Evolutionary conservation across 1,140 invertebrate species (phyloP).

Genomic region (Aphaenogaster rudis): DNA sequence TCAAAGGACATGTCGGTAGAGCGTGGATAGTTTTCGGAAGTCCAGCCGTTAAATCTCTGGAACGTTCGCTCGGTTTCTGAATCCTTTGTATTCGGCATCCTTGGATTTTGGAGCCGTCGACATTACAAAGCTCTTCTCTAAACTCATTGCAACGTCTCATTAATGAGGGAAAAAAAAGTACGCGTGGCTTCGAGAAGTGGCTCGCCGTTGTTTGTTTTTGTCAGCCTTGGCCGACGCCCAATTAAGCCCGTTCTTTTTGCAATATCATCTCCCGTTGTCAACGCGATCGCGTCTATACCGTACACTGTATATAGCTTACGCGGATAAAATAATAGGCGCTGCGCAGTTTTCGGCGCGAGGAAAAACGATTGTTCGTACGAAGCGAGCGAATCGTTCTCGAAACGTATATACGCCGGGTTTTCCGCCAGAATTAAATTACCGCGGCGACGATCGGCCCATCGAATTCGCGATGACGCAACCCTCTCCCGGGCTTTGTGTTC

Average conservation of each 20-base stretch:
- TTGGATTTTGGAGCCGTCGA: neutral
- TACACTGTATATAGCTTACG: neutral
- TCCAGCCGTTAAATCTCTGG: neutral
- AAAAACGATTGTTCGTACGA: constrained; percentile 20
- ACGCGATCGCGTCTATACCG: neutral
- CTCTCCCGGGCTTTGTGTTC: neutral
- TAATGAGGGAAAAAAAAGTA: neutral
- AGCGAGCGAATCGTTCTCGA: neutral
- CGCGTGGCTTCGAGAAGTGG: neutral
- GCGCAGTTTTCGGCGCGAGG: constrained; percentile 25
- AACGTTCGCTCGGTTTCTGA: neutral
- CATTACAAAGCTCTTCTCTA: neutral
- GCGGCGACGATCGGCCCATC: neutral
- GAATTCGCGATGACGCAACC: constrained; percentile 10
- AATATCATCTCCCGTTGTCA: constrained; percentile 33
- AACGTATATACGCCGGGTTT: neutral
- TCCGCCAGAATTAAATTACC: constrained; percentile 6
- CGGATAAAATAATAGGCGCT: constrained; percentile 15
- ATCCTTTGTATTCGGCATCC: neutral
- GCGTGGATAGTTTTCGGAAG: neutral
- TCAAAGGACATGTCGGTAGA: neutral
- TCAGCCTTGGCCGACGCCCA: constrained; percentile 66
- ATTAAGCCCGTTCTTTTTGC: constrained; percentile 65
- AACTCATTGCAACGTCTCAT: neutral
- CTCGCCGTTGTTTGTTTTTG: constrained; percentile 38